Conservation (phyloP, 2,888 invertebrate species). For the Lissonota sp. region DNA sequence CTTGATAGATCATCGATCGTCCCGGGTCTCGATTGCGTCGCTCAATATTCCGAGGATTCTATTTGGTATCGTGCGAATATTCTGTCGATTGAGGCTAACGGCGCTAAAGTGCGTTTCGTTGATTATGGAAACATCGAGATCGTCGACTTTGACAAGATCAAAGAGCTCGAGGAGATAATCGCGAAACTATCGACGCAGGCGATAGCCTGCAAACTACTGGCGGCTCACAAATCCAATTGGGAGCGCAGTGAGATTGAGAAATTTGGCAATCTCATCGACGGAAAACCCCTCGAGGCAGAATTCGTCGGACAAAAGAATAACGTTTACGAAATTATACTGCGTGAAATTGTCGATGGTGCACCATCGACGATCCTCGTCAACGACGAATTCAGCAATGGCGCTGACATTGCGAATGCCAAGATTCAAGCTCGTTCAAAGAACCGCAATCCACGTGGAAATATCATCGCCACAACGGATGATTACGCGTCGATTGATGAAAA, state of each 20-base stretch:
- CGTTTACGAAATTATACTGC: constrained; percentile 75
- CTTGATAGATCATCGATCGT: constrained; percentile 68
- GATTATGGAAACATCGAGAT: constrained; percentile 91
- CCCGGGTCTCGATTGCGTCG: constrained; percentile 75
- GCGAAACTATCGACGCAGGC: constrained; percentile 79
- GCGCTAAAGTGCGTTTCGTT: constrained; percentile 86
- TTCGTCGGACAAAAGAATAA: constrained; percentile 74
- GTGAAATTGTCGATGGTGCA: constrained; percentile 65
- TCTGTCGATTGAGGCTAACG: constrained; percentile 84
- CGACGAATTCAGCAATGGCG: constrained; percentile 70
- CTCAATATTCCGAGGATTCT: constrained; percentile 84
- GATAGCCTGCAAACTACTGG: constrained; percentile 80
- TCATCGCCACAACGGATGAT: constrained; percentile 67
- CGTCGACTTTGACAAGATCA: constrained; percentile 85
- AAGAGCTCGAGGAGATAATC: constrained; percentile 77
- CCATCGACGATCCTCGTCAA: constrained; percentile 72
- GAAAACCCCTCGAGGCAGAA: constrained; percentile 75
- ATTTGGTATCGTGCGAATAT: constrained; percentile 89
- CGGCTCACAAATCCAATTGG: constrained; percentile 70
- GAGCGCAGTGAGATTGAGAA: constrained; percentile 64
- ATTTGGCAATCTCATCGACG: constrained; percentile 70
- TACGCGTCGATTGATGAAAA: constrained; percentile 85
- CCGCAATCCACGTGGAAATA: constrained; percentile 16
- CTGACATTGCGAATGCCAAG: constrained; percentile 72
- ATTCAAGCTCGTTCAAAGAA: constrained; percentile 61